Percentiles rank a stretch among this genome's conserved stretches.
Conservation (phyloP, 2,113 vertebrate species). For the Cephalophus harveyi region DNA sequence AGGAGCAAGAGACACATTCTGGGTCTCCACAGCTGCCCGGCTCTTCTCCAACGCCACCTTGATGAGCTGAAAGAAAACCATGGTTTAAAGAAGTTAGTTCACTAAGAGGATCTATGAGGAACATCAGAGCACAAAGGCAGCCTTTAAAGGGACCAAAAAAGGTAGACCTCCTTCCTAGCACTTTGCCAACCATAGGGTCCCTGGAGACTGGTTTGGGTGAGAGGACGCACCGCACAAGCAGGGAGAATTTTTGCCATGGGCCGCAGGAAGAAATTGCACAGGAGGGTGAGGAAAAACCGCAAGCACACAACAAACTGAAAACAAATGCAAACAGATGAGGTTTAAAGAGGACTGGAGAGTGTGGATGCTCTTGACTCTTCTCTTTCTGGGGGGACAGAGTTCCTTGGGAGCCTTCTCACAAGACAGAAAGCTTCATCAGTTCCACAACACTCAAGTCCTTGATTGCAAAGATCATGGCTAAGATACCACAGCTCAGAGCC, state of each 20-base stretch:
- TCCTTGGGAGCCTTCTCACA: neutral
- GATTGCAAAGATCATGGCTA: neutral
- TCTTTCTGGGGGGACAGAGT: neutral
- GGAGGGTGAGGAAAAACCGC: neutral
- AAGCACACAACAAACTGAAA: neutral
- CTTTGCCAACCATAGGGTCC: neutral
- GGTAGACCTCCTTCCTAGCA: neutral
- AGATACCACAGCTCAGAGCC: neutral
- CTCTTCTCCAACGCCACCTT: conserved; percentile 54
- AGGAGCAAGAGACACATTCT: neutral
- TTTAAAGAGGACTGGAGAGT: neutral
- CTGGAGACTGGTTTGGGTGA: neutral
- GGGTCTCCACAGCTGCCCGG: neutral
- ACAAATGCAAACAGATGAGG: neutral
- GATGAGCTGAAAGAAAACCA: conserved; percentile 68
- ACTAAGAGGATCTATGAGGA: neutral
- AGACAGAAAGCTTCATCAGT: neutral
- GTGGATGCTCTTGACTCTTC: neutral
- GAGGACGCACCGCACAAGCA: neutral
- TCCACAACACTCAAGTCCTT: no score
- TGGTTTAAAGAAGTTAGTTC: neutral
- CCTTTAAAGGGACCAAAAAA: neutral
- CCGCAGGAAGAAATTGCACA: neutral
- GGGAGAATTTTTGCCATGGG: neutral
- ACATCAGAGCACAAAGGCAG: neutral